phyloP scores from a whole-genome alignment of 2,113 vertebrate genomes.

The Ursus arctos region DNA sequence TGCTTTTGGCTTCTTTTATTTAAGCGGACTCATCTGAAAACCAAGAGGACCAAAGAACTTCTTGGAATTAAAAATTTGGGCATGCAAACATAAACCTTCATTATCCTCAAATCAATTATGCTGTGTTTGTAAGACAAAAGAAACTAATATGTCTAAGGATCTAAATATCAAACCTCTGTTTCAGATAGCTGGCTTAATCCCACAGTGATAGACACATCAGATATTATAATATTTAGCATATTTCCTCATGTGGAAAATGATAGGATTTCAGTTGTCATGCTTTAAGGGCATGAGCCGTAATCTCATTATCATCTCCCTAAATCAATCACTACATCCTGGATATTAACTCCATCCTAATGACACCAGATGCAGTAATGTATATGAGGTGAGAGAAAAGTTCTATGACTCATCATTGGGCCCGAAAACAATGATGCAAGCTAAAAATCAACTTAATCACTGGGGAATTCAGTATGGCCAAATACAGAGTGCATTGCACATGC shows the following conservation, averaged over 20 bases:
- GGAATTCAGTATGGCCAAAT: background rate
- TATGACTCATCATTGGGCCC: background rate
- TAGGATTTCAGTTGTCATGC: slow-evolving; percentile 59
- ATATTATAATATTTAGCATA: slow-evolving; percentile 70
- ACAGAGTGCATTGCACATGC: background rate
- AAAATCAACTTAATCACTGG: background rate
- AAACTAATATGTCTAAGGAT: slow-evolving; percentile 37
- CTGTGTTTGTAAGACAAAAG: slow-evolving; percentile 30
- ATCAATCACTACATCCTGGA: slow-evolving; percentile 51
- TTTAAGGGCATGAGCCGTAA: slow-evolving; percentile 61
- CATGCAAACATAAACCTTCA: slow-evolving; percentile 17
- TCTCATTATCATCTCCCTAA: slow-evolving; percentile 70
- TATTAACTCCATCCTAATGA: slow-evolving; percentile 50
- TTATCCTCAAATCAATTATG: slow-evolving; percentile 25
- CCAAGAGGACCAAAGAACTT: background rate
- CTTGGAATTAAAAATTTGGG: slow-evolving; percentile 3
- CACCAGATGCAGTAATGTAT: background rate
- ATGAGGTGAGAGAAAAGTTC: slow-evolving; percentile 39
- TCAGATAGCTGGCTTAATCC: slow-evolving; percentile 62
- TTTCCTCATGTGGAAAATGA: slow-evolving; percentile 70
- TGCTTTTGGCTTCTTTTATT: background rate
- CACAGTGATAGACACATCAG: slow-evolving; percentile 59
- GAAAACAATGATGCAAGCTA: slow-evolving; percentile 41
- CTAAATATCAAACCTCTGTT: slow-evolving; percentile 54
- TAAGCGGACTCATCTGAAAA: background rate